Evolutionary conservation across 2,113 vertebrate species (phyloP).

Genomic region (Clupea harengus): DNA sequence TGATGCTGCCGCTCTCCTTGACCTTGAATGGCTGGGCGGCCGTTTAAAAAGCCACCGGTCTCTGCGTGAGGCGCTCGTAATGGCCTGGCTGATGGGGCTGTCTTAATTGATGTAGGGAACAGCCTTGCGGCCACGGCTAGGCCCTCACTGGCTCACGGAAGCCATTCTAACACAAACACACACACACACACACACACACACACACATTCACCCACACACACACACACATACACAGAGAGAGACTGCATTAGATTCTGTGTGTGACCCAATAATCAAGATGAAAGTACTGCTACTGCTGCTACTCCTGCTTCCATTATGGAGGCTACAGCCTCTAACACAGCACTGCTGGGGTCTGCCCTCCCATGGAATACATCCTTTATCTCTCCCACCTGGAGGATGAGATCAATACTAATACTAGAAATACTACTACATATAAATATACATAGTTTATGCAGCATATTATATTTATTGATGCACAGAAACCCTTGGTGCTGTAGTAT

Average conservation of each 20-base stretch:
- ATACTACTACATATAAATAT: too few species aligned
- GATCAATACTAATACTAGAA: too few species aligned
- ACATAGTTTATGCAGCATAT: too few species aligned
- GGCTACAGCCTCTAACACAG: neutral
- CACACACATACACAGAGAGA: neutral
- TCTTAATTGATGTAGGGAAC: conserved; percentile 58
- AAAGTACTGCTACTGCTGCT: neutral
- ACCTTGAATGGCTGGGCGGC: conserved; percentile 68
- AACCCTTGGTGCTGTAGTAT: too few species aligned
- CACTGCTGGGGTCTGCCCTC: too few species aligned
- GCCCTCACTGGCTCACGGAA: neutral
- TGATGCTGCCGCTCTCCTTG: conserved; percentile 41
- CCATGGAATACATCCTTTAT: too few species aligned
- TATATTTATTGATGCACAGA: too few species aligned
- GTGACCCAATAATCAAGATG: conserved; percentile 3
- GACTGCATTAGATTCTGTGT: neutral
- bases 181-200: neutral
- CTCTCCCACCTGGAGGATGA: too few species aligned
- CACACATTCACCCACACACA: neutral
- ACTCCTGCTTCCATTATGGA: neutral
- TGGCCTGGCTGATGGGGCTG: conserved; percentile 52
- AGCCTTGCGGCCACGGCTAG: neutral
- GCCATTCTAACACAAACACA: neutral
- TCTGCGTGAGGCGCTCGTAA: conserved; percentile 63
- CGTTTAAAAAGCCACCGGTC: conserved; percentile 70